Base-by-base conservation (phyloP, 2,888 invertebrate genomes). In the Calameuta filiformis region DNA sequence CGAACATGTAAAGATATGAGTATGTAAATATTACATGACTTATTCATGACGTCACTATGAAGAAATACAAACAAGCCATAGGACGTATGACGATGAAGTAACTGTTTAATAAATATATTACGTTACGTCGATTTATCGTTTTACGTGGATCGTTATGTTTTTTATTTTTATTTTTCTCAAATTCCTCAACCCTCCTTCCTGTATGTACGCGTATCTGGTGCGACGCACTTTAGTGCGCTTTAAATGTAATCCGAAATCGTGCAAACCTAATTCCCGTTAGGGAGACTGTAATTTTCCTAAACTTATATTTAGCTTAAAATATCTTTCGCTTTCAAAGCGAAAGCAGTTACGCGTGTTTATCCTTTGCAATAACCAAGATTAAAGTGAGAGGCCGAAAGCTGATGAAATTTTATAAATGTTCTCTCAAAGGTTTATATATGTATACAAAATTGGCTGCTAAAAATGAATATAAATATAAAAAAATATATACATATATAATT, bases 201-300 rank as follows among this genome's bases (percentile, higher is more conserved):
- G 30, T 71, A 15, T 71, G 30, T 71, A 15, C 71, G 1, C 71
- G 71, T 34, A 31, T 34, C 11, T 23, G 12, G 4, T 2, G 31
- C 71, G 1, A 34, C 11, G 0, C 1, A 34, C 71, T 23, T 83
- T 85, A 84, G 82, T 85, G 83, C 79, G 82, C 81, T 85, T 83
- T 83, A 81, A 84, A 85, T 83, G 81, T 83, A 83, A 79, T 75
- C 79, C 56, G 2, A 23, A 56, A 56, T 56, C 9, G 40, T 40
- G 15, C 40, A 40, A 40, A 75, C 75, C 78, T 75, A 77, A 80
- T 69, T 69, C 40, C 71, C 73, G 76, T 35, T 23, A 34, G 31
- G n/a, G 73, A 79, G 81, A 80, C 81, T 83, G 81, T 86, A 86
- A 86, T 87, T 82, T 82, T 82, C 83, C 83, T 84, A 83, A 84